Percentiles rank a stretch among this genome's conserved stretches.
phyloP scores from a whole-genome alignment of 35 echinoderm and acorn worm species.

The Nesometra sesokonis region DNA sequence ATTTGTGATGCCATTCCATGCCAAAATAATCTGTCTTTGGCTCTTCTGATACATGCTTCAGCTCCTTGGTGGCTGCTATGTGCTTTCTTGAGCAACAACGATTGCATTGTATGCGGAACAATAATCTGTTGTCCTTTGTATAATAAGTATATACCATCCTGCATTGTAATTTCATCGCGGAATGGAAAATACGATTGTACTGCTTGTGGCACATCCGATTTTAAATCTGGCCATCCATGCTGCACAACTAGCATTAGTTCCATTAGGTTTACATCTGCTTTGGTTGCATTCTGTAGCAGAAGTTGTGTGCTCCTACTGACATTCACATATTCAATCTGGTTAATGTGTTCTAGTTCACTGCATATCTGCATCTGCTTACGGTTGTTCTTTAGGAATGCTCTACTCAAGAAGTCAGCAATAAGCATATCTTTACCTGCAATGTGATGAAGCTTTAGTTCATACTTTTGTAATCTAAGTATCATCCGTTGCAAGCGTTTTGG shows the following conservation, averaged over 20 bases:
- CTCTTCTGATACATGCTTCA: neutral
- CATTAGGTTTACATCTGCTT: neutral
- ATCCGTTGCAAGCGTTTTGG: conserved; percentile 58
- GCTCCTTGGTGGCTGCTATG: neutral
- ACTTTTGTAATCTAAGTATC: conserved; percentile 36
- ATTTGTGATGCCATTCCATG: conserved; percentile 7
- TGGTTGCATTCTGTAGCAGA: neutral
- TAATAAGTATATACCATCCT: conserved; percentile 56
- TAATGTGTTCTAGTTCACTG: conserved; percentile 13
- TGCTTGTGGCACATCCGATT: conserved; percentile 2
- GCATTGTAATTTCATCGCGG: conserved; percentile 58
- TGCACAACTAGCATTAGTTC: neutral
- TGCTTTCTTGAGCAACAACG: neutral
- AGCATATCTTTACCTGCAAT: neutral
- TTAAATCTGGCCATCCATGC: conserved; percentile 43
- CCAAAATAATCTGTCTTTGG: conserved; percentile 16
- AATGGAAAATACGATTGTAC: conserved; percentile 34
- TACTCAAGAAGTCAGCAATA: conserved; percentile 4
- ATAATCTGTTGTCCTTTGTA: conserved; percentile 45
- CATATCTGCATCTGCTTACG: neutral
- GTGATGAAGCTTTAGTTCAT: neutral
- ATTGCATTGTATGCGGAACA: conserved; percentile 21
- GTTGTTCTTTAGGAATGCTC: conserved; percentile 8
- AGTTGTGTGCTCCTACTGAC: neutral
- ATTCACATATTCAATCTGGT: neutral